Base-by-base conservation (phyloP, 2,113 vertebrate genomes). In the Macquaria australasica region DNA sequence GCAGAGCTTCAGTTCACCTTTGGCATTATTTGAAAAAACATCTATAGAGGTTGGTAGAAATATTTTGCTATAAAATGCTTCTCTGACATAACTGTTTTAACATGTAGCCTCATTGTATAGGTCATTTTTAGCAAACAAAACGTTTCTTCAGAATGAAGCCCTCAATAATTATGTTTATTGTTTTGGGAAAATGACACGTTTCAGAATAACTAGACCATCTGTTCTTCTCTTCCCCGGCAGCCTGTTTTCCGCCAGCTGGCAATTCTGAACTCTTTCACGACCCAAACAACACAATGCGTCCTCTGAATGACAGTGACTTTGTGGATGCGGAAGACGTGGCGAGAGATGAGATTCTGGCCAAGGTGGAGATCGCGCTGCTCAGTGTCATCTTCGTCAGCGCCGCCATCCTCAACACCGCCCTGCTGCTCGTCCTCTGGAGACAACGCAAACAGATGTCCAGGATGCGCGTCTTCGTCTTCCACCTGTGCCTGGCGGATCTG, bases 401-500 rank as follows among this genome's bases (percentile, higher is more conserved):
- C 58, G 83, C 95, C 6, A 69, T 96, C 82, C 94, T 96, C 88
- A 97, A 97, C n/a, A 87, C 85, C 39, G 77, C 94, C 66, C 92
- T 97, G 63, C 89, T 97, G 72, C 84, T 92, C 0, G 91, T 95
- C 18, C 91, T 97, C 3, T 94, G 88, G 68, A 92, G 91, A 39
- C 91, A 93, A 34, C 92, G 93, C 21, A 96, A 96, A 51, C 95
- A 91, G 77, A 93, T 94, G 88, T 94, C 96, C 10, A 95, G 96
- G 64, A 97, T 97, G 96, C 96, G 96, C 8, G 89, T 96, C 63
- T 97, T 97, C 87, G 96, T 97, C 3, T 89, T 95, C 67, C 96
- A 97, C 93, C 88, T 97, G 83, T 97, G 96, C 89, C 87, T 97
- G 84, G 96, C 97, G 0, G 96, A 97, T 79, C 88, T 97, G 88